Evolutionary conservation across 1,140 invertebrate genomes (phyloP).

Genomic region (Phymorhynchus buccinoides): DNA sequence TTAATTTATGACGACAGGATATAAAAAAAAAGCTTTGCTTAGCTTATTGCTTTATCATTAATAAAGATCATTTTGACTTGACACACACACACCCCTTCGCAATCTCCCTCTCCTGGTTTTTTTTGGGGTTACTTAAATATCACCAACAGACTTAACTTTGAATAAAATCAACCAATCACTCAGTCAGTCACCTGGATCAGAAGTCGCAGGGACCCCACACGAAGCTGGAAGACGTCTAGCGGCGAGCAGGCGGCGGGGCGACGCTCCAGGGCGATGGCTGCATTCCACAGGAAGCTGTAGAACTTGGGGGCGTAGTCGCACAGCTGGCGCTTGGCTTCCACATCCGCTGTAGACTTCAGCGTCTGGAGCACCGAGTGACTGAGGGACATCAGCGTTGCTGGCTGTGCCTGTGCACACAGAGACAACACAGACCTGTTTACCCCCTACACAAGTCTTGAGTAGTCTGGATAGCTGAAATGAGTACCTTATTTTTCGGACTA

Average conservation of each 20-base stretch:
- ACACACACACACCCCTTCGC: no score
- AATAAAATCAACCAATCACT: no score
- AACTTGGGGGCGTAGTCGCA: not conserved
- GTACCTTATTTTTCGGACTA: no score
- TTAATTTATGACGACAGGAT: no score
- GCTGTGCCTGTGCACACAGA: not conserved
- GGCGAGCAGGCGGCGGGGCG: not conserved
- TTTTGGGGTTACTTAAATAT: no score
- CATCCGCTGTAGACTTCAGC: not conserved
- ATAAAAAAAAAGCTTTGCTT: no score
- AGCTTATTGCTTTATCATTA: no score
- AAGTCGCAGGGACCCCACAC: not conserved
- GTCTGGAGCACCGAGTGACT: not conserved
- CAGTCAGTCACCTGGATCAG: constrained; percentile 14
- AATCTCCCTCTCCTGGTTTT: no score
- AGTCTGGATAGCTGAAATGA: no score
- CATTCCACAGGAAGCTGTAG: constrained; percentile 26
- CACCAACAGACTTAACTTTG: no score
- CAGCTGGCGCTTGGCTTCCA: not conserved
- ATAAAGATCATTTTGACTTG: no score
- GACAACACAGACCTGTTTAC: not conserved
- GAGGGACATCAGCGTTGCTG: not conserved
- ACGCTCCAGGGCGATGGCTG: not conserved
- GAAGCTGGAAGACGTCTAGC: constrained; percentile 11
- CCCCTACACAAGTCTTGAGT: no score